Base-by-base conservation (phyloP, 2,113 vertebrate species). In the Scophthalmus maximus region DNA sequence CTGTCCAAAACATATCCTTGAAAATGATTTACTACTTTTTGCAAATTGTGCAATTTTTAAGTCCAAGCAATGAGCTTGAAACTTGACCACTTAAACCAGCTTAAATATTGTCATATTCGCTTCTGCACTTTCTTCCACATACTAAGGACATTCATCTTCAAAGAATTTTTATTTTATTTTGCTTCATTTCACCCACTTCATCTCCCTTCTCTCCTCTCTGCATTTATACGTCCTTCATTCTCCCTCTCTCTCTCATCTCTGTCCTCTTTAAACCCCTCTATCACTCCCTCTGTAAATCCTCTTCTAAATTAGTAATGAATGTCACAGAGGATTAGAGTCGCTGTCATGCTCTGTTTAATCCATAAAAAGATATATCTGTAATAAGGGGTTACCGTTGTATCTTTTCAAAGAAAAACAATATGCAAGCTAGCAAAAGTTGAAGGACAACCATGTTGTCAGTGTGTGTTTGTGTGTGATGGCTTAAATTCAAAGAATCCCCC, bases 261-360 rank as follows among this genome's bases (percentile, higher is more conserved):
- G 56, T 46, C 44, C 53, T 51, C 55, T 36, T 26, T 40, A 38
- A 78, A 71, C n/a, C 38, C 66, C 78, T 73, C 20, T 2, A 36
- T 47, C 34, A 51, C 34, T 29, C n/a, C 64, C 68, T 49, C 49
- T 50, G 22, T 47, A 44, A 76, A 67, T 51, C 63, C 29, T 71
- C 59, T 65, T 15, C 36, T 10, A 60, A 78, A 79, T 56, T 34
- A 40, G 23, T 55, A 70, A 59, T 68, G 73, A 62, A 40, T 62
- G 2, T 66, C 60, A 58, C 8, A 49, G 27, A 49, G 65, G 71
- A 85, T 77, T 74, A 74, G 22, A 22, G 65, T 68, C 49, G 15
- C 30, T 64, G 60, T 68, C 57, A 83, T 85, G 36, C 67, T 53
- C 57, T n/a, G 3, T 78, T 76, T 69, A 57, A 79, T 65, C 68